phyloP scores from a whole-genome alignment of 1,140 invertebrate genomes.

The Drosophila fuyamai region DNA sequence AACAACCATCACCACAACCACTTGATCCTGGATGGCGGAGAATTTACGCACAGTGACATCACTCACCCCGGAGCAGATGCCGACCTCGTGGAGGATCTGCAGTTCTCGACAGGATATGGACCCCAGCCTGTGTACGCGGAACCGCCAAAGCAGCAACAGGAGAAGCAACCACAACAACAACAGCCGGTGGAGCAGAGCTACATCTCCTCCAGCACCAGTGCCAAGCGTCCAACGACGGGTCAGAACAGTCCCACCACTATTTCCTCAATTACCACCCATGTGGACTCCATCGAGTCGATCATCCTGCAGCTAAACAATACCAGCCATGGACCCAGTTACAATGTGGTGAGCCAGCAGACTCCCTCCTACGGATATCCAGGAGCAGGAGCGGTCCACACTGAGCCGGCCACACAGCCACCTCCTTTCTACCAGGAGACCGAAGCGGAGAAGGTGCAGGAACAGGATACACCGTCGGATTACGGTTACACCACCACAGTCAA shows the following conservation, averaged over 20 bases:
- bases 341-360: constrained; percentile 74
- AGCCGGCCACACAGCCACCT: constrained; percentile 31
- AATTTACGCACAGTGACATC: constrained; percentile 84
- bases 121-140: constrained; percentile 73
- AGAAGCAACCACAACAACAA: constrained; percentile 20
- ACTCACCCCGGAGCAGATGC: constrained; percentile 82
- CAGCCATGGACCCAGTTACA: constrained; percentile 85
- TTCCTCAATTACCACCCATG: constrained; percentile 84
- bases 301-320: constrained; percentile 89
- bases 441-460: constrained; percentile 40
- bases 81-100: constrained; percentile 79
- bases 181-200: constrained; percentile 48
- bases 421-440: constrained; percentile 47
- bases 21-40: constrained; percentile 60
- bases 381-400: constrained; percentile 8
- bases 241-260: constrained; percentile 62
- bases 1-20: constrained; percentile 71
- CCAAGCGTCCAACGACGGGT: constrained; percentile 50
- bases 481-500: constrained; percentile 57
- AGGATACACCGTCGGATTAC: constrained; percentile 46
- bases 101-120: constrained; percentile 82
- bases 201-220: constrained; percentile 75
- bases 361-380: constrained; percentile 53
- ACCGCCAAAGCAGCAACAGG: constrained; percentile 54
- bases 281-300: constrained; percentile 87